phyloP scores from a whole-genome alignment of 2,113 vertebrate genomes.

The Sprattus sprattus region DNA sequence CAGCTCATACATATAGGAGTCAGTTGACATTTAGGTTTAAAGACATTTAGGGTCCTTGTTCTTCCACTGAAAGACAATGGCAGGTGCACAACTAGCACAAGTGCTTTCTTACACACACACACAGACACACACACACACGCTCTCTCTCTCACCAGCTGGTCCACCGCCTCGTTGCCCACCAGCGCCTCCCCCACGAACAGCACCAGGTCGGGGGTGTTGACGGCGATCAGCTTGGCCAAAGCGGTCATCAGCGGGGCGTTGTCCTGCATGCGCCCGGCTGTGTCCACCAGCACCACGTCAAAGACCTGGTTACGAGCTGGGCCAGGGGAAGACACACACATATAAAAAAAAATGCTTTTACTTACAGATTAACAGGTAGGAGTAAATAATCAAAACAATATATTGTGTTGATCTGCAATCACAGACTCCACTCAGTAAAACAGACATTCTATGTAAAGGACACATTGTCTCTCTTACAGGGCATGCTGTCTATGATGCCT shows the following conservation, averaged over 20 bases:
- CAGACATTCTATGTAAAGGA: too few relatives aligned
- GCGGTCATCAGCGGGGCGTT: conserved; percentile 95
- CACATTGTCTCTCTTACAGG: too few relatives aligned
- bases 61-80: too few relatives aligned
- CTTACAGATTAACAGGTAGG: too few relatives aligned
- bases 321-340: background rate
- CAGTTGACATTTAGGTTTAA: too few relatives aligned
- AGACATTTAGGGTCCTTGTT: too few relatives aligned
- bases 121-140: background rate
- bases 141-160: conserved; percentile 86
- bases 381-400: too few relatives aligned
- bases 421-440: too few relatives aligned
- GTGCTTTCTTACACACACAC: background rate
- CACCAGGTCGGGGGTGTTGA: conserved; percentile 93
- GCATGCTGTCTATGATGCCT: too few relatives aligned
- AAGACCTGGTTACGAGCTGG: conserved; percentile 92
- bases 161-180: conserved; percentile 95
- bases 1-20: too few relatives aligned
- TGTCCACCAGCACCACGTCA: conserved; percentile 97
- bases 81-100: background rate
- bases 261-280: conserved; percentile 98
- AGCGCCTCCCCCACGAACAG: conserved; percentile 96
- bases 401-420: too few relatives aligned
- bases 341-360: background rate
- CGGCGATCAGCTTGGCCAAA: conserved; percentile 92